phyloP scores from a whole-genome alignment of 2,113 vertebrate species.

The Callospermophilus lateralis region DNA sequence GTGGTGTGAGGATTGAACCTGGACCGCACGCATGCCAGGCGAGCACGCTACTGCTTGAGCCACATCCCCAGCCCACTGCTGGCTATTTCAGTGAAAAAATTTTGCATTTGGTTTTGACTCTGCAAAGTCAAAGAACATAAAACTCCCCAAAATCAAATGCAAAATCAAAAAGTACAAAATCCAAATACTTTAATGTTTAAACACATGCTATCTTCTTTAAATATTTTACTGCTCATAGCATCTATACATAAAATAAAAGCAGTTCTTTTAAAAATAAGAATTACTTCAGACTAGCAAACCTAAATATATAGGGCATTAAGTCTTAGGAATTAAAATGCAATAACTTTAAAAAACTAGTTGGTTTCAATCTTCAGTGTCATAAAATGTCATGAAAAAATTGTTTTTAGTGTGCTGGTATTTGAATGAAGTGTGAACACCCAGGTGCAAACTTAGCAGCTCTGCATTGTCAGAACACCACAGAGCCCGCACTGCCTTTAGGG shows the following conservation, averaged over 20 bases:
- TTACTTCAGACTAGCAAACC: constrained; percentile 5
- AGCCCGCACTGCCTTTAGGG: neutral
- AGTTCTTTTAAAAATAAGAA: constrained; percentile 32
- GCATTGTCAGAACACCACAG: neutral
- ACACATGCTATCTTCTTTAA: constrained; percentile 1
- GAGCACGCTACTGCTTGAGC: too few relatives aligned
- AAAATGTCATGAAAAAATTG: neutral
- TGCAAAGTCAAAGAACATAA: neutral
- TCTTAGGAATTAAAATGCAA: constrained; percentile 23
- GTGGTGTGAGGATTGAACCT: too few relatives aligned
- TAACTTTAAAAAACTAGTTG: neutral
- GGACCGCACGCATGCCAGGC: too few relatives aligned
- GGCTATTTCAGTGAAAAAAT: neutral
- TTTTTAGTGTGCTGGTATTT: neutral
- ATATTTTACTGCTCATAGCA: constrained; percentile 3
- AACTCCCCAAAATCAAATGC: neutral
- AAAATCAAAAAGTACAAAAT: constrained; percentile 18
- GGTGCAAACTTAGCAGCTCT: neutral
- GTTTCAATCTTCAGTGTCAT: constrained; percentile 12
- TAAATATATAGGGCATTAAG: neutral
- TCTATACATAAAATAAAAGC: constrained; percentile 10
- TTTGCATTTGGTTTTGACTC: neutral
- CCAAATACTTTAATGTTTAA: constrained; percentile 39
- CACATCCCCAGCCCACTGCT: neutral
- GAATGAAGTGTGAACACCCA: neutral